Percentiles rank a stretch among this genome's conserved stretches.
Evolutionary conservation across 2,113 vertebrate species (phyloP).

Genomic region (Cyprinus carpio): DNA sequence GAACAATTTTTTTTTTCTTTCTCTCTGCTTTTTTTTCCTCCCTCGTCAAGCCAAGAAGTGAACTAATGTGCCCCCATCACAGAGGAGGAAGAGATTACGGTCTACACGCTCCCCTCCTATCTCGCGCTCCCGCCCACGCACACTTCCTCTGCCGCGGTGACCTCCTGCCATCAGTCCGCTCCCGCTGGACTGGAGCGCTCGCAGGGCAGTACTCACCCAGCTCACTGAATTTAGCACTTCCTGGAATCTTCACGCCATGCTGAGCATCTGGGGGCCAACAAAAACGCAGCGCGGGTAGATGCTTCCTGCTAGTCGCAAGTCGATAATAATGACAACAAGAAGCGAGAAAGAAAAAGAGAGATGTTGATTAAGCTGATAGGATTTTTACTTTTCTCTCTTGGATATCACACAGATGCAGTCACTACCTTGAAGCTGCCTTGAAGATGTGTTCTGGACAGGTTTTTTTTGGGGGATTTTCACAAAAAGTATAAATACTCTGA

Average conservation of each 20-base stretch:
- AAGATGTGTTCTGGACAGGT: too few species aligned
- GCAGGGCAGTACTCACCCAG: slow-evolving; percentile 41
- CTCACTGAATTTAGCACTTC: slow-evolving; percentile 43
- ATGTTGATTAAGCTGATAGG: slow-evolving; percentile 25
- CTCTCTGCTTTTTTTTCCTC: neutral
- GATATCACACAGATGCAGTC: neutral
- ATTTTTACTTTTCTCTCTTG: neutral
- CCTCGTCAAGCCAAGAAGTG: neutral
- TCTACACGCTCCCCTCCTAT: neutral
- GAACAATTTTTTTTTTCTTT: slow-evolving; percentile 27
- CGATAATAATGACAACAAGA: slow-evolving; percentile 37
- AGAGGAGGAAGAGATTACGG: slow-evolving; percentile 45
- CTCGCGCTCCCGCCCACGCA: slow-evolving; percentile 22
- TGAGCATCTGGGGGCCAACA: slow-evolving; percentile 11
- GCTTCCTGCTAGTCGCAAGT: neutral
- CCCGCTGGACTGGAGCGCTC: slow-evolving; percentile 39
- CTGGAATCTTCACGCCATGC: slow-evolving; percentile 31
- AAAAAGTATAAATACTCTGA: too few species aligned
- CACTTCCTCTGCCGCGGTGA: slow-evolving; percentile 60
- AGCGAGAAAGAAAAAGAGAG: slow-evolving; percentile 1
- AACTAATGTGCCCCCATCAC: slow-evolving; percentile 43
- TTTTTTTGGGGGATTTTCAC: too few species aligned
- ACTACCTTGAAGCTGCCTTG: too few species aligned
- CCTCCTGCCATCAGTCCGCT: slow-evolving; percentile 53
- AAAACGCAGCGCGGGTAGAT: neutral